These are phyloP conservation scores for Rhamphomyia laevipes DNA, from an alignment of 2,888 invertebrate species.

Conservation along the genomic window DNA sequence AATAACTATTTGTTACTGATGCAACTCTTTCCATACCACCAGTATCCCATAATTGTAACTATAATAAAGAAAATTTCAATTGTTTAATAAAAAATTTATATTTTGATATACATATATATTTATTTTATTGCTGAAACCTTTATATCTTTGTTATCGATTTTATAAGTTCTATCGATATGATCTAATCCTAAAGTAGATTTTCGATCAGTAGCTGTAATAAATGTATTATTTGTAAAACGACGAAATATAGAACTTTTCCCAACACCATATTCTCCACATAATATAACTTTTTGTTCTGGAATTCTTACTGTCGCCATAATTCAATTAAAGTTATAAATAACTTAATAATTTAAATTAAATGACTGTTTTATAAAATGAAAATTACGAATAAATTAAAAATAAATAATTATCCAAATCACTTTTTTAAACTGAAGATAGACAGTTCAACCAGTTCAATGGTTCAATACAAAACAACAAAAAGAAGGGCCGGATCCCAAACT, in stretches of 20 bases:
- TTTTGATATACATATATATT: neutral
- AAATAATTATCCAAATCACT: too few species aligned
- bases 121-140: neutral
- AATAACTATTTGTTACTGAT: constrained; percentile 89
- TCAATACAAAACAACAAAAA: too few species aligned
- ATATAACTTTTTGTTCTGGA: constrained; percentile 82
- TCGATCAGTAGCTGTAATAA: constrained; percentile 68
- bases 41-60: constrained; percentile 94
- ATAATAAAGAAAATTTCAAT: constrained; percentile 9
- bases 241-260: constrained; percentile 91
- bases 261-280: constrained; percentile 92
- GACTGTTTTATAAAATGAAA: too few species aligned
- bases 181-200: constrained; percentile 85
- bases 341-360: too few species aligned
- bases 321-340: too few species aligned
- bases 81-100: neutral
- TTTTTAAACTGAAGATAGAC: too few species aligned
- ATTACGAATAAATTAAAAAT: too few species aligned
- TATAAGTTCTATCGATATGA: constrained; percentile 74
- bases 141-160: constrained; percentile 49
- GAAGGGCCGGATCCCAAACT: too few species aligned
- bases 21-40: constrained; percentile 95
- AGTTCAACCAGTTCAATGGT: too few species aligned
- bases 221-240: constrained; percentile 80
- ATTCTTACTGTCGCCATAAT: constrained; percentile 72